Conservation (phyloP, 2,888 invertebrate species). For the Leptinotarsa rubiginosa region DNA sequence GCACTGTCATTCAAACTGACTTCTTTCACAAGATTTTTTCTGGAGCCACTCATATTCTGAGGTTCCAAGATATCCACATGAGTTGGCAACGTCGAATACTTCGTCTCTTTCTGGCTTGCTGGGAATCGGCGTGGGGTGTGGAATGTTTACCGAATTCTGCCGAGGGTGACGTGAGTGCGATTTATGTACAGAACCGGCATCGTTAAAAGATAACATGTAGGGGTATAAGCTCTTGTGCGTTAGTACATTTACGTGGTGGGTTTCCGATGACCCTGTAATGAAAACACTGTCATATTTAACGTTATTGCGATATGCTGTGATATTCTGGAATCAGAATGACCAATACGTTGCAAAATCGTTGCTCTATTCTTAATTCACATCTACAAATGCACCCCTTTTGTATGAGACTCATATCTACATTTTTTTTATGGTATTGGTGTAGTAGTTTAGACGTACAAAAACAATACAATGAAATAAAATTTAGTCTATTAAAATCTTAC, state of each 20-base stretch:
- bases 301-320: too few species aligned
- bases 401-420: too few species aligned
- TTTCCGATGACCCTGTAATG: not conserved
- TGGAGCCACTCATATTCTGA: not conserved
- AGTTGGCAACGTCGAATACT: conserved; percentile 28
- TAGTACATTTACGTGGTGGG: not conserved
- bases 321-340: too few species aligned
- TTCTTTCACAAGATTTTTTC: conserved; percentile 1
- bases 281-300: too few species aligned
- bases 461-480: too few species aligned
- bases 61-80: conserved; percentile 19
- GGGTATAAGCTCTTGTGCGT: conserved; percentile 44
- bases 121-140: conserved; percentile 41
- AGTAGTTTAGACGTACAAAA: too few species aligned
- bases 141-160: conserved; percentile 38
- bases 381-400: too few species aligned
- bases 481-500: too few species aligned
- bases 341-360: too few species aligned
- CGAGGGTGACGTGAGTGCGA: conserved; percentile 33
- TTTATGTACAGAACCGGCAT: conserved; percentile 46
- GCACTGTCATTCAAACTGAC: not conserved
- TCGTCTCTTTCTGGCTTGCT: conserved; percentile 38
- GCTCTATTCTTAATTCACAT: too few species aligned
- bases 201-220: conserved; percentile 59
- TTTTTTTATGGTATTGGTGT: too few species aligned